A percentile compares a stretch with the other conserved stretches of the same genome.
phyloP scores from a whole-genome alignment of 2,113 vertebrate species.

The Engraulis encrasicolus region DNA sequence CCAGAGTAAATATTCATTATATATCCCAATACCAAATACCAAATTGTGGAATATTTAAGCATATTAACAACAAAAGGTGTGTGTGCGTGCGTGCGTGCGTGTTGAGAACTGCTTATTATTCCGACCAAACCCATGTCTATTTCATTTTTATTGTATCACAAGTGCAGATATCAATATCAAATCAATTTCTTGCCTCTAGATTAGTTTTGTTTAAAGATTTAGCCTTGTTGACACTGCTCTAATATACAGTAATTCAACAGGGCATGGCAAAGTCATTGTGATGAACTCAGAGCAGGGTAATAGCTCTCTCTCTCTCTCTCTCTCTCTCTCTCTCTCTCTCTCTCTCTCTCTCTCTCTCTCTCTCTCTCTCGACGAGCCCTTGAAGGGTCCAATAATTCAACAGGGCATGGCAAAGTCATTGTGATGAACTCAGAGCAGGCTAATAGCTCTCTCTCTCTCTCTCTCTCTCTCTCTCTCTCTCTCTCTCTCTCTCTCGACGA shows the following conservation, averaged over 20 bases:
- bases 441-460: slow-evolving; percentile 44
- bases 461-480: slow-evolving; percentile 35
- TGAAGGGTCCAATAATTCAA: slow-evolving; percentile 54
- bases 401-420: slow-evolving; percentile 12
- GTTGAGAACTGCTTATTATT: background rate
- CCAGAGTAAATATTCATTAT: background rate
- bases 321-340: background rate
- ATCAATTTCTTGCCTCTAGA: too few relatives aligned
- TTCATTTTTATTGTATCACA: background rate
- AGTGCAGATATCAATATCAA: too few relatives aligned
- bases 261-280: slow-evolving; percentile 17
- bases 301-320: slow-evolving; percentile 53
- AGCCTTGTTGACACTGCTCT: too few relatives aligned
- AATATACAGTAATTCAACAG: background rate
- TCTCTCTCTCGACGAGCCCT: slow-evolving; percentile 73
- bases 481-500: slow-evolving; percentile 66
- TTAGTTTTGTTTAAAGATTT: too few relatives aligned
- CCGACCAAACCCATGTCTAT: too few relatives aligned
- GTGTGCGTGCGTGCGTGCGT: too few relatives aligned
- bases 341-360: too few relatives aligned
- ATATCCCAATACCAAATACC: background rate
- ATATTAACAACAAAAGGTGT: too few relatives aligned
- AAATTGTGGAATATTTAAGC: background rate
- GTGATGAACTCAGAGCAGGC: background rate
- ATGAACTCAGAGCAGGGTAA: background rate